Evolutionary conservation across 2,888 invertebrate genomes (phyloP), one percentile per base, ranked within the genome.

Genomic region (Aphidoletes aphidimyza): DNA sequence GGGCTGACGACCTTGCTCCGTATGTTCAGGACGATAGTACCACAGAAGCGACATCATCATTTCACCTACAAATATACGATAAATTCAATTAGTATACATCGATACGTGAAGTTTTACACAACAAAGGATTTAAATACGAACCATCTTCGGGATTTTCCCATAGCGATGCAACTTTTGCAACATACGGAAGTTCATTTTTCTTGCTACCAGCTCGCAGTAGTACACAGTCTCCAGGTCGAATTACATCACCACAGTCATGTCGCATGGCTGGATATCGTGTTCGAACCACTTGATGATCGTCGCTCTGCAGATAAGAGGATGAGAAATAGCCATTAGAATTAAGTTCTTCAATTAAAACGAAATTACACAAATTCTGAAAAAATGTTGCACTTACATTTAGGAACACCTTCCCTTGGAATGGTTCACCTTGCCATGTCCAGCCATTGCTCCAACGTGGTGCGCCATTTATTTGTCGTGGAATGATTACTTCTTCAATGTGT

Each of bases 1-100:
- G 22, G 93, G 92, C 88, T 94, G 93, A 42, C 96, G 93, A 36
- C 97, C 98, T 88, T 94, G 94, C 88, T 98, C 98, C 22, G 98
- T 97, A 91, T 98, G 98, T 91, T 98, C 98, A 0, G 98, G 98
- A 88, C 98, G 94, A 91, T 98, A 98, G 92, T 98, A 98, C 98
- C 98, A 98, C 86, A 98, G 92, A 86, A 98, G 91, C 3, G 97
- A 97, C 91, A 98, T 95, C 97, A 97, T 97, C 97, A 98, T 98
- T 91, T 98, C 98, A 85, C 96, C 98, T 97, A 90, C 0, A 90
- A 88, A 84, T 84, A 45, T 22, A 22, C 6, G 42, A 85, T 1
- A 45, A 69, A 59, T 84, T 37, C n/a, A 39, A 30, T 26, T 36
- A 85, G 26, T 59, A n/a, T 6, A 85, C 42, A 19, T 17, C 1